Conservation (phyloP, 1,140 invertebrate genomes). For the Heliconius eleuchia region DNA sequence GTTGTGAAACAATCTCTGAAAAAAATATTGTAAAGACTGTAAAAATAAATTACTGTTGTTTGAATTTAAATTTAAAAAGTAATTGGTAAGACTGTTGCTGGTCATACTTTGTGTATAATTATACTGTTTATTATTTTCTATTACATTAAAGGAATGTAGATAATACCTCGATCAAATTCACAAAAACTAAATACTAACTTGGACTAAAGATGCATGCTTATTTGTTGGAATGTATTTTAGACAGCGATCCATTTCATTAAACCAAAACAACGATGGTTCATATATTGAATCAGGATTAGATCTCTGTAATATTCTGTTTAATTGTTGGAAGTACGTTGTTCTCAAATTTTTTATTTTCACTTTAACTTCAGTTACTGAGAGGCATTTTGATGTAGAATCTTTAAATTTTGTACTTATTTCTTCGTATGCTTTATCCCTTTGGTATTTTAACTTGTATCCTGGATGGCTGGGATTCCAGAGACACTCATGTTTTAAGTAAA, state of each 20-base stretch:
- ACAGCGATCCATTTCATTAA: constrained; percentile 73
- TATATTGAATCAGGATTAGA: constrained; percentile 72
- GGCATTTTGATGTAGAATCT: constrained; percentile 54
- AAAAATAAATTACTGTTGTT: too few species aligned
- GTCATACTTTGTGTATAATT: too few species aligned
- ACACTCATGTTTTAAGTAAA: constrained; percentile 77
- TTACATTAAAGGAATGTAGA: background rate
- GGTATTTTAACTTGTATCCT: constrained; percentile 68
- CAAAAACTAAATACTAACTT: constrained; percentile 17
- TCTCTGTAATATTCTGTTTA: constrained; percentile 76
- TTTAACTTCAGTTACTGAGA: constrained; percentile 70
- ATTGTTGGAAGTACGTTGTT: constrained; percentile 76
- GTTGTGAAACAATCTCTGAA: too few species aligned
- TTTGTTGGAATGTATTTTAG: constrained; percentile 65
- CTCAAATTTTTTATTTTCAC: constrained; percentile 79
- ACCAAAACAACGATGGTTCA: constrained; percentile 72
- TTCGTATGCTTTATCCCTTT: constrained; percentile 67
- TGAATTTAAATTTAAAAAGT: too few species aligned
- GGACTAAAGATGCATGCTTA: constrained; percentile 39
- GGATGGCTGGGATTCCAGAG: constrained; percentile 77
- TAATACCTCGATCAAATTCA: background rate
- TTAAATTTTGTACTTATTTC: constrained; percentile 69
- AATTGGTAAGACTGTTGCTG: too few species aligned
- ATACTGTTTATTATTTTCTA: too few species aligned
- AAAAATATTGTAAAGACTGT: too few species aligned